Base-by-base conservation (phyloP, 2,888 invertebrate species). In the Lithophane socia region DNA sequence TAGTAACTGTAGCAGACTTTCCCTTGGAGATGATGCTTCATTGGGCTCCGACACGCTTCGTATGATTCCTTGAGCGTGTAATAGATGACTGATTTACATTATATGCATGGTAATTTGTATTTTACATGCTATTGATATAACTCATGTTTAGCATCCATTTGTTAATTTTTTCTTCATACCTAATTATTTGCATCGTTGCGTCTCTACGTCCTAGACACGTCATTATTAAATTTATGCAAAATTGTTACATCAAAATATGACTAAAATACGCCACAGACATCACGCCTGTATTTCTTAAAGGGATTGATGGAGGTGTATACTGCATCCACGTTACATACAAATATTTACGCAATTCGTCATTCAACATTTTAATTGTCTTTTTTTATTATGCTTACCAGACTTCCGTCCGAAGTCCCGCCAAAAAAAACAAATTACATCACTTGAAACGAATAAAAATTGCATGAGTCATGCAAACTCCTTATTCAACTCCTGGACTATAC, bases 21-120 rank as follows among this genome's bases (percentile, higher is more conserved):
- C 86, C 85, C 83, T 86, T 87, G 82, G 68, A 82, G 71, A 82
- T 73, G 68, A 75, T 63, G 86, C 84, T 86, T 80, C 79, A 89
- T 90, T 88, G 85, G 81, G 18, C 56, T 61, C 67, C 61, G 89
- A 85, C 77, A 87, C 83, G 91, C 88, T 82, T 80, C 83, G 70
- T 79, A 71, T 24, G 69, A 12, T 58, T 68, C 71, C 70, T 82
- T 64, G 75, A 69, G 64, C 73, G 77, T 75, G 79, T 73, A 79
- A 83, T 82, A 73, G 73, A 77, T 72, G 68, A 69, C 52, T 82
- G 67, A 73, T 77, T 85, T 64, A 58, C 70, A 82, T 74, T 54
- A 72, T 71, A 61, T 78, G 52, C 60, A 85, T 85, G 69, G 54
- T 74, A 58, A 85, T 78, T 16, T 47, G 44, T 65, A n/a, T 81